Conservation (phyloP, 2,888 invertebrate species). For the Pseudococcus longispinus region DNA sequence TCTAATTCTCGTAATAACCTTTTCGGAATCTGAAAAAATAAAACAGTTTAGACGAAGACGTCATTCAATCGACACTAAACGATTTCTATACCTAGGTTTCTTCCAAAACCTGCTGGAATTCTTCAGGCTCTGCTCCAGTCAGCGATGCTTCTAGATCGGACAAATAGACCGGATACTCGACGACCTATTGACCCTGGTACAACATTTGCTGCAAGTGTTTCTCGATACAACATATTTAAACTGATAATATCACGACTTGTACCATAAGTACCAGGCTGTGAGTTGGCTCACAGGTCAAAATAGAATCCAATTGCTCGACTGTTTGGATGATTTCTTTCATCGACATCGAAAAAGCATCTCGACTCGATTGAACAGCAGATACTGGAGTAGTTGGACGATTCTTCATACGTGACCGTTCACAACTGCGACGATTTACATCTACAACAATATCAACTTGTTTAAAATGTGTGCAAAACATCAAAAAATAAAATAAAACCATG, state of each 20-base stretch:
- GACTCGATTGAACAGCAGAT: not conserved
- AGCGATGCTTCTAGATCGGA: slow-evolving; percentile 95
- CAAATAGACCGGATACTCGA: slow-evolving; percentile 97
- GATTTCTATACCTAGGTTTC: slow-evolving; percentile 71
- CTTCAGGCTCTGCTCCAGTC: slow-evolving; percentile 88
- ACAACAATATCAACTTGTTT: slow-evolving; percentile 82
- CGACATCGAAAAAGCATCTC: slow-evolving; percentile 56
- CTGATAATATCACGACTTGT: slow-evolving; percentile 94
- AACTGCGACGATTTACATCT: slow-evolving; percentile 66
- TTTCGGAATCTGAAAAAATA: slow-evolving; percentile 80
- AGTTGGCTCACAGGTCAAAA: slow-evolving; percentile 56
- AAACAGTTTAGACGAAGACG: not conserved
- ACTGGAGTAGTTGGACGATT: not conserved
- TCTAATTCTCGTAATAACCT: slow-evolving; percentile 89
- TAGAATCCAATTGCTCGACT: not conserved
- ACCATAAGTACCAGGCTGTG: slow-evolving; percentile 77
- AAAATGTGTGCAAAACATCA: too few relatives aligned
- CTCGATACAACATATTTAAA: slow-evolving; percentile 95
- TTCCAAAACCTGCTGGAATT: slow-evolving; percentile 91
- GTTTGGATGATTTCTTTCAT: not conserved
- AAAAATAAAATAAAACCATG: too few relatives aligned
- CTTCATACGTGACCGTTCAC: slow-evolving; percentile 54
- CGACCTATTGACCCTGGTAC: slow-evolving; percentile 91
- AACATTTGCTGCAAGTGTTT: slow-evolving; percentile 98
- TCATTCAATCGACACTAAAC: not conserved